Evolutionary conservation across 2,888 invertebrate species (phyloP).

Genomic region (Schizotus pectinicornis): DNA sequence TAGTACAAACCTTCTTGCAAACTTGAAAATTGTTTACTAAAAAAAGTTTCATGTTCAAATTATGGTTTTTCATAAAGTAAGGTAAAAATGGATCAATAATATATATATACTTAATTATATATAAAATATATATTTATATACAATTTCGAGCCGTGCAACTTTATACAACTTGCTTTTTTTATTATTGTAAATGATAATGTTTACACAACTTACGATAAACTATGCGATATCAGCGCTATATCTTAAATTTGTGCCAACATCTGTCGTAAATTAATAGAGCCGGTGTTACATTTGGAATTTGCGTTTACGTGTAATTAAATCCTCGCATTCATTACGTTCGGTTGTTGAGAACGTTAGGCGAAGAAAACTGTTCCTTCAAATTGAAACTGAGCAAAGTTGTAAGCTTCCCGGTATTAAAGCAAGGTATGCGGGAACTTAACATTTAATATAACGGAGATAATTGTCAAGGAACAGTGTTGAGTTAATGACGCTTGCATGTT

Average conservation of each 20-base stretch:
- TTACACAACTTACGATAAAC: not conserved
- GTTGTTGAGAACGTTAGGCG: slow-evolving; percentile 3
- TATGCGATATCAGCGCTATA: not conserved
- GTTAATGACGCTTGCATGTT: slow-evolving; percentile 39
- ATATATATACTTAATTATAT: too few species aligned
- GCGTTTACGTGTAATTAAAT: slow-evolving; percentile 11
- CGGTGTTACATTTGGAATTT: slow-evolving; percentile 2
- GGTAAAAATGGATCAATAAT: too few species aligned
- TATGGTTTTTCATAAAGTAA: too few species aligned
- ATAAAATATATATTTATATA: too few species aligned
- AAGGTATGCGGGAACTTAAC: slow-evolving; percentile 13
- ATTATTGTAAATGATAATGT: too few species aligned
- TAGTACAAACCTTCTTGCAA: too few species aligned
- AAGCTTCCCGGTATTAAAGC: slow-evolving; percentile 12
- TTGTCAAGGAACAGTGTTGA: slow-evolving; percentile 13
- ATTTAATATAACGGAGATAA: slow-evolving; percentile 12
- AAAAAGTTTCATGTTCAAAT: too few species aligned
- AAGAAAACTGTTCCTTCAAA: slow-evolving; percentile 11
- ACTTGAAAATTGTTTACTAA: too few species aligned
- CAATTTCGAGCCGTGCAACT: too few species aligned
- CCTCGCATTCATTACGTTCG: slow-evolving; percentile 5
- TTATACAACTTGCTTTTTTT: too few species aligned
- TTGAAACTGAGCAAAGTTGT: slow-evolving; percentile 13
- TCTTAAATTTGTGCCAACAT: slow-evolving; percentile 1
- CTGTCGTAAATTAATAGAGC: slow-evolving; percentile 1